These are phyloP conservation scores for Elymnias hypermnestra DNA, from an alignment of 1,140 invertebrate genomes.

Conservation along the genomic window DNA sequence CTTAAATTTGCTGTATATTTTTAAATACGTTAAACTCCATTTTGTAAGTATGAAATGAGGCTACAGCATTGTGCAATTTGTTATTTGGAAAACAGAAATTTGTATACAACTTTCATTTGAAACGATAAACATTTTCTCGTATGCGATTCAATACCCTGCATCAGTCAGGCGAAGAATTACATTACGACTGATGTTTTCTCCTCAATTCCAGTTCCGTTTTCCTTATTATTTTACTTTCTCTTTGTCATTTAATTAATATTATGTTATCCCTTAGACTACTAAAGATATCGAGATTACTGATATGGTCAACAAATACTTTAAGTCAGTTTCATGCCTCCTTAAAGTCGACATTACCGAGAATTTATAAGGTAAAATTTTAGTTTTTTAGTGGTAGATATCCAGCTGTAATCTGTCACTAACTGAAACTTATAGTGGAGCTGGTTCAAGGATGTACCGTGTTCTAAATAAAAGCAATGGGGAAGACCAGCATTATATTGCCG, in stretches of 20 bases:
- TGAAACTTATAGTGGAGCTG: no score
- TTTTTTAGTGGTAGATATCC: no score
- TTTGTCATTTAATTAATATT: no score
- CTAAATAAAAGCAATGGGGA: no score
- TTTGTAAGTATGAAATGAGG: background rate
- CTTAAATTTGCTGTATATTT: conserved; percentile 1
- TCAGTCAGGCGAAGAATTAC: conserved; percentile 16
- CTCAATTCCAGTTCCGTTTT: conserved; percentile 18
- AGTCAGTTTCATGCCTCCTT: no score
- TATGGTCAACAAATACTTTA: no score
- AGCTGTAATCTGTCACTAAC: no score
- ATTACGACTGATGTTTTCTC: conserved; percentile 16
- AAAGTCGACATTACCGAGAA: no score
- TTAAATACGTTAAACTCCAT: background rate
- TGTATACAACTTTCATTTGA: background rate
- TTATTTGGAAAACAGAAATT: background rate
- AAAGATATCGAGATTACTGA: no score
- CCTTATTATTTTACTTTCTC: conserved; percentile 13
- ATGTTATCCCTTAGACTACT: background rate
- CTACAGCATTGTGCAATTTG: background rate
- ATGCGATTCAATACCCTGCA: conserved; percentile 13
- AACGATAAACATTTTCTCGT: conserved; percentile 15
- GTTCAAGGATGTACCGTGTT: no score
- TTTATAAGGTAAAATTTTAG: no score
- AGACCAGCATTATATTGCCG: no score